A percentile compares a stretch with the other conserved stretches of the same genome.
phyloP scores from a whole-genome alignment of 2,888 invertebrate species.

The Caenorhabditis virilis region DNA sequence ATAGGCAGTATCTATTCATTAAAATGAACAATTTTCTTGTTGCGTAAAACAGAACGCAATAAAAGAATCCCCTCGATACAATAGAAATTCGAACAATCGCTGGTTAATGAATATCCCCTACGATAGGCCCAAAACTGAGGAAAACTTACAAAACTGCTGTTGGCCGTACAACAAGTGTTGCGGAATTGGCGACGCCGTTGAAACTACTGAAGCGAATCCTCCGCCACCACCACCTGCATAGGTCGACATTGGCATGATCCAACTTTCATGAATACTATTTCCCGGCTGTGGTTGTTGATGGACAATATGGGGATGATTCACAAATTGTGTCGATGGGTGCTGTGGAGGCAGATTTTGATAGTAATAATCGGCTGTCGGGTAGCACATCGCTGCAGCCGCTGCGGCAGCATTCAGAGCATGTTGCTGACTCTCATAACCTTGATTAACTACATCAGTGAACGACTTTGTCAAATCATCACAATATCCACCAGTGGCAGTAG shows the following conservation, averaged over 20 bases:
- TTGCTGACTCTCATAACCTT: constrained; percentile 15
- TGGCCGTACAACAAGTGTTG: constrained; percentile 19
- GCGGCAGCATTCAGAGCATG: constrained; percentile 16
- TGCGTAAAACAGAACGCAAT: too few species aligned
- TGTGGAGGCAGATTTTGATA: constrained; percentile 15
- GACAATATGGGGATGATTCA: neutral
- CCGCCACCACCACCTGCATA: constrained; percentile 9
- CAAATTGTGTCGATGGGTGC: too few species aligned
- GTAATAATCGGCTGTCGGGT: constrained; percentile 16
- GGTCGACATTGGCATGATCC: constrained; percentile 31
- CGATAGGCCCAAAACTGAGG: constrained; percentile 2
- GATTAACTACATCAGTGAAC: constrained; percentile 11
- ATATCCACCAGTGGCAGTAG: constrained; percentile 10
- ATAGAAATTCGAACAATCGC: too few species aligned
- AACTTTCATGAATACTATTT: constrained; percentile 6
- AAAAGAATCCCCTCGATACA: too few species aligned
- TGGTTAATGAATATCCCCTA: neutral
- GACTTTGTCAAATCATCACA: constrained; percentile 6
- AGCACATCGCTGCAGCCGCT: constrained; percentile 22
- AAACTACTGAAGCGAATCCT: constrained; percentile 6
- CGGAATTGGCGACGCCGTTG: constrained; percentile 13
- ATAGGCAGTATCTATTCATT: too few species aligned
- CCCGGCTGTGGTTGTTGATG: too few species aligned
- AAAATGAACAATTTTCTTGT: too few species aligned
- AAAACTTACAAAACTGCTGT: constrained; percentile 11